Percentiles rank a stretch among this genome's conserved stretches.
These are phyloP conservation scores for Epizoanthus illoricatus DNA, from an alignment of 92 coral and sea anemone genomes.

Conservation along the genomic window DNA sequence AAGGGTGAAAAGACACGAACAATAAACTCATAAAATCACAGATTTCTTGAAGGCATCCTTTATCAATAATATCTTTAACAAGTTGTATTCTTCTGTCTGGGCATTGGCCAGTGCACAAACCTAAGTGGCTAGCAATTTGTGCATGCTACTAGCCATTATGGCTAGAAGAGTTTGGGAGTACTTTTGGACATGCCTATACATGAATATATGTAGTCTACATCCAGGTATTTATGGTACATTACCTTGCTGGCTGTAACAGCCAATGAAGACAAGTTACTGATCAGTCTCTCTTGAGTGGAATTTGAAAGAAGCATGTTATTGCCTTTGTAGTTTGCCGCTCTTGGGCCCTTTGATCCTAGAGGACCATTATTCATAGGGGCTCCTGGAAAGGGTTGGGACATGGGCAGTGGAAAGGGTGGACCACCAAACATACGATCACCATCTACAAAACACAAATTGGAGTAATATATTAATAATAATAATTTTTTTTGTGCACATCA, in stretches of 20 bases:
- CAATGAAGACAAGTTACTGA: constrained; percentile 65
- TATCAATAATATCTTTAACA: too few relatives aligned
- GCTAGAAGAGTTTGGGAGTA: too few relatives aligned
- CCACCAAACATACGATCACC: constrained; percentile 39
- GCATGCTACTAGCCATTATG: too few relatives aligned
- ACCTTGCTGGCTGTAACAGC: constrained; percentile 77
- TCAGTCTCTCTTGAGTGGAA: constrained; percentile 58
- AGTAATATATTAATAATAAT: neutral
- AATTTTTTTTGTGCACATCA: neutral
- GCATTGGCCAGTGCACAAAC: too few relatives aligned
- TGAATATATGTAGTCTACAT: neutral
- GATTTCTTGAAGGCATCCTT: too few relatives aligned
- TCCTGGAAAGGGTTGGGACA: constrained; percentile 42
- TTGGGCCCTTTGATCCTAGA: constrained; percentile 68
- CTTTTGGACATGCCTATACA: too few relatives aligned
- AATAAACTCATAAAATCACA: too few relatives aligned
- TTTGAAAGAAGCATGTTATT: constrained; percentile 50
- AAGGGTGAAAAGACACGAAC: too few relatives aligned
- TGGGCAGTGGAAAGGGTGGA: constrained; percentile 27
- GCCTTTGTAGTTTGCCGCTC: constrained; percentile 51
- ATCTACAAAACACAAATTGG: neutral
- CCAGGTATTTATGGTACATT: neutral
- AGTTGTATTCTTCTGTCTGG: too few relatives aligned
- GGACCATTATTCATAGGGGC: constrained; percentile 67
- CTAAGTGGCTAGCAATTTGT: too few relatives aligned